Evolutionary conservation across 2,113 vertebrate genomes (phyloP), one percentile per base, ranked within the genome.

Genomic region (Syngnathus typhle): DNA sequence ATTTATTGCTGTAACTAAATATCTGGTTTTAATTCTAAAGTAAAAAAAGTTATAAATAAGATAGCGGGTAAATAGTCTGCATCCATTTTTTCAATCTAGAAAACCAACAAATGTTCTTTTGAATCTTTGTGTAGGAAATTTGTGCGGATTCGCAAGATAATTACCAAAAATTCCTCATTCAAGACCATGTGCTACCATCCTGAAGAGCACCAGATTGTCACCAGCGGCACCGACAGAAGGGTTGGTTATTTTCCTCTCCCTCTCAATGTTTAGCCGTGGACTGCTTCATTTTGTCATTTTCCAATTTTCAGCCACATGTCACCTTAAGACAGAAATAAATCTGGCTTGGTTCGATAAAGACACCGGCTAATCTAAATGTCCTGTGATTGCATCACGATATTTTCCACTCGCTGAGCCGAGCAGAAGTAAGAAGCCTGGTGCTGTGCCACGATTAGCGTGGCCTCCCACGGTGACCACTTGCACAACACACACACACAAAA

Each of bases 101-200:
- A 32, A 32, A 32, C 27, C 27, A 32, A 32, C 27, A 32, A 32
- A 32, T 32, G 27, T 16, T 56, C 19, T 16, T 58, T 16, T 51
- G 2, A 7, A 5, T 67, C 37, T 72, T 78, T 77, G 74, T 75
- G 44, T 38, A 98, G 95, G 37, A 88, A 74, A 23, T 95, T 92
- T 36, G 73, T 80, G 44, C 93, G 94, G 79, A 93, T 91, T 82
- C 93, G 94, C 73, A 92, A 92, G 88, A 83, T 98, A 70, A 88
- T 93, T 37, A 86, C 90, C 65, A 93, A 44, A 62, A 62, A 93
- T 80, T 95, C 94, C 0, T 71, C 92, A 44, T 94, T 96, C 82
- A 91, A 87, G 71, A 91, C 90, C 2, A 91, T 95, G 27, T 95
- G 94, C 67, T 98, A 94, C 83, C 92, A 95, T 76, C 93, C 95